phyloP scores from a whole-genome alignment of 2,888 invertebrate species.

The Cacoxenus indagator region DNA sequence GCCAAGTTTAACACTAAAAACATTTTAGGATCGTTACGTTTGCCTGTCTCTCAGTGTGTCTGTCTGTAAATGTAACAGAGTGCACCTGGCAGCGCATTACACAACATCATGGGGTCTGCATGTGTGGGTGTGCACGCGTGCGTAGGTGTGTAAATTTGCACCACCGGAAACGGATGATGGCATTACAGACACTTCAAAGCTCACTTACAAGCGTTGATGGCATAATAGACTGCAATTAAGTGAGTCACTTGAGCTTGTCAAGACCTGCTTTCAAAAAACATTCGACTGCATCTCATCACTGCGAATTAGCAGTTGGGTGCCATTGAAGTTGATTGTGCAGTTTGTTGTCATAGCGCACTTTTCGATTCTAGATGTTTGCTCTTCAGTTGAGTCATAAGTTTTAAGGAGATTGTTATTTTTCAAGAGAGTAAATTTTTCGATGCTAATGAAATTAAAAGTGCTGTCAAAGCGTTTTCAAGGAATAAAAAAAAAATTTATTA shows the following conservation, averaged over 20 bases:
- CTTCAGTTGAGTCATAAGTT: neutral
- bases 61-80: neutral
- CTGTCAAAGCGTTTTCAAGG: too few species aligned
- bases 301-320: neutral
- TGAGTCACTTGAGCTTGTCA: slow-evolving; percentile 51
- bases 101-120: slow-evolving; percentile 36
- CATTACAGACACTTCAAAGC: slow-evolving; percentile 41
- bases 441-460: too few species aligned
- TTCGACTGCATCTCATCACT: neutral
- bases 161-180: slow-evolving; percentile 25
- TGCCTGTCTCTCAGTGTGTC: neutral
- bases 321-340: slow-evolving; percentile 39
- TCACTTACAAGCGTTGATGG: slow-evolving; percentile 56
- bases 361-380: neutral
- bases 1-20: neutral
- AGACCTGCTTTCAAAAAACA: slow-evolving; percentile 23
- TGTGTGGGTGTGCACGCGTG: slow-evolving; percentile 9
- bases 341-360: neutral
- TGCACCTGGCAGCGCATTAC: neutral
- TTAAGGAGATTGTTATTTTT: too few species aligned
- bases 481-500: too few species aligned
- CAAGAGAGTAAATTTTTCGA: too few species aligned
- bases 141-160: neutral
- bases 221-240: slow-evolving; percentile 61
- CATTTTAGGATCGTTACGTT: neutral